Conservation (phyloP, 2,113 vertebrate genomes). For the Phrynocephalus versicolor region DNA sequence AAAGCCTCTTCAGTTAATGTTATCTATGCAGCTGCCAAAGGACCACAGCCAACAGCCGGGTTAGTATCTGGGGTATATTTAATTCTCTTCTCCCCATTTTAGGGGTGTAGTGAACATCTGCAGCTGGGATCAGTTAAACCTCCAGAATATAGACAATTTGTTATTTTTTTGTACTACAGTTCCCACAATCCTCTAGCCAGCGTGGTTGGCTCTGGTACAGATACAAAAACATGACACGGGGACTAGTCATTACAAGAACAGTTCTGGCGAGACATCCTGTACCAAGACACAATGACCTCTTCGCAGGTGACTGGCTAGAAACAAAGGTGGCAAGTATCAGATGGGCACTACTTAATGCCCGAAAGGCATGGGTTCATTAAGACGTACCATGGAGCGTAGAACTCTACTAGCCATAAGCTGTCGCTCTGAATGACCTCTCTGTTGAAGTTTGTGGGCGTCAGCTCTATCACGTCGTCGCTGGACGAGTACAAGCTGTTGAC, state of each 20-base stretch:
- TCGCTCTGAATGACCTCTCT: conserved; percentile 92
- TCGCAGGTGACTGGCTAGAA: background rate
- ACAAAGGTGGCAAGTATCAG: background rate
- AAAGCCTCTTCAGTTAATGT: background rate
- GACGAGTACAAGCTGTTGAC: conserved; percentile 85
- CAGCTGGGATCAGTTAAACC: too few species aligned
- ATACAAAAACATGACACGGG: background rate
- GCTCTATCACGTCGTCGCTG: conserved; percentile 90
- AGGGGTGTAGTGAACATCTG: background rate
- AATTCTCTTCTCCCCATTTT: background rate
- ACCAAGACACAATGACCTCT: background rate
- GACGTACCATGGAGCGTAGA: conserved; percentile 97
- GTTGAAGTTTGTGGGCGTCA: conserved; percentile 92
- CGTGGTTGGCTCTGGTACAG: background rate
- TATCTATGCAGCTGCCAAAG: too few species aligned
- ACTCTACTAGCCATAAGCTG: conserved; percentile 92
- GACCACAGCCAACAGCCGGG: background rate
- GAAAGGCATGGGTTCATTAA: background rate
- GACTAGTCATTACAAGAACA: background rate
- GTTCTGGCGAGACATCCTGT: background rate
- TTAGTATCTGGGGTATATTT: background rate
- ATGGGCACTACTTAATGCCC: background rate
- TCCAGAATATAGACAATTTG: background rate
- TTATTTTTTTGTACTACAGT: too few species aligned
- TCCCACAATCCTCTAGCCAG: too few species aligned